Conservation (phyloP, 2,797 vertebrate species). For the Danio kyathit region DNA sequence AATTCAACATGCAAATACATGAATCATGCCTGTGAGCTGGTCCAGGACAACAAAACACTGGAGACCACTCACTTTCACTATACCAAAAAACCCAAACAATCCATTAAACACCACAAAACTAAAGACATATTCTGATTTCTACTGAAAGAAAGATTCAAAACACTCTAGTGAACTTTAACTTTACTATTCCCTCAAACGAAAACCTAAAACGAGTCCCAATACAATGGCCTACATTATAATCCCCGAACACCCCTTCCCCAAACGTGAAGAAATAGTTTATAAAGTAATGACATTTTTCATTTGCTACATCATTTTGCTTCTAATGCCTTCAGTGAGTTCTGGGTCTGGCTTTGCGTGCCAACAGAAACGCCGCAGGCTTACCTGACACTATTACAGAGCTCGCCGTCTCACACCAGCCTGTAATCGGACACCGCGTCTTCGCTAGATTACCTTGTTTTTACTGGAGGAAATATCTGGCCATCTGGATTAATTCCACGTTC, state of each 20-base stretch:
- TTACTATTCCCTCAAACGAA: neutral
- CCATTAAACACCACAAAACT: no score
- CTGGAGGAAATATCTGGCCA: conserved; percentile 10
- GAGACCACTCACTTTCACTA: no score
- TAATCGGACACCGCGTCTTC: neutral
- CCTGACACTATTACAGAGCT: neutral
- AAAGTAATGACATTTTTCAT: conserved; percentile 8
- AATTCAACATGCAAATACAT: no score
- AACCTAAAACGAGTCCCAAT: neutral
- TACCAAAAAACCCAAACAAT: no score
- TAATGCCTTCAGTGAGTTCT: neutral
- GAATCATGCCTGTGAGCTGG: no score
- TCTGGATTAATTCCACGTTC: conserved; percentile 13
- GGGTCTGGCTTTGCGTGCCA: neutral
- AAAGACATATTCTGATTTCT: no score
- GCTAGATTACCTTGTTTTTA: conserved; percentile 11
- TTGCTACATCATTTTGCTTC: conserved; percentile 38
- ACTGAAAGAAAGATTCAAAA: no score
- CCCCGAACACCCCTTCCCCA: neutral
- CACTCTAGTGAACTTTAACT: neutral
- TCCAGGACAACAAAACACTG: no score
- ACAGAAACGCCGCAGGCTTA: conserved; percentile 4
- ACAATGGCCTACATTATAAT: neutral
- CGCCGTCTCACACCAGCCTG: conserved; percentile 3
- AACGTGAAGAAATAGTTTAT: neutral